Evolutionary conservation across 2,888 invertebrate genomes (phyloP), one percentile per base, ranked within the genome.

Genomic region (Euspilapteryx auroguttella): DNA sequence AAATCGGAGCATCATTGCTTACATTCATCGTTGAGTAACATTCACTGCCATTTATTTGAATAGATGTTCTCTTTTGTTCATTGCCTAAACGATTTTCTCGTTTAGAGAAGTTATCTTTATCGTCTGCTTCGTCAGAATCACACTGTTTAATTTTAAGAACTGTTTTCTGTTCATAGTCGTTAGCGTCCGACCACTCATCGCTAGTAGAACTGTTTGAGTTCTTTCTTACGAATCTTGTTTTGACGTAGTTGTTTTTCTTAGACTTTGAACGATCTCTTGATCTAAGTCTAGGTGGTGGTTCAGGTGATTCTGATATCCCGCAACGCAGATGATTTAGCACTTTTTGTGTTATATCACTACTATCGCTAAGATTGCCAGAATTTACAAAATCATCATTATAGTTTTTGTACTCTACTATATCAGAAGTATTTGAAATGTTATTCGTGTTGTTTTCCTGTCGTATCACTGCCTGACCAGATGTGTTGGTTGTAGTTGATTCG

Each of bases 21-120:
- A 86, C 83, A 51, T 86, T 86, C 58, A 86, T 84, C 11, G 86
- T 86, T 25, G 85, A 86, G 47, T 86, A 89, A 61, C 79, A 89
- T 64, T 82, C 86, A 51, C 81, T 85, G 29, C 81, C 86, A 49
- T 75, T 86, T 46, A 87, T 87, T 75, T 86, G 73, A 42, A 87
- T 87, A 9, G 87, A 87, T 11, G 87, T 85, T 65, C 80, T 80
- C 41, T 79, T 69, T 8, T 68, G 59, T 35, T 76, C 75, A 34
- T 55, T 61, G 46, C 66, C 66, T 12, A 44, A 39, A 22, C 49
- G 45, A 29, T 55, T 51, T 33, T 49, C 39, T n/a, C 45, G 34
- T 14, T 49, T 42, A 41, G 42, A 45, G 32, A 37, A 37, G 31
- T 37, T 36, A 41, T 52, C 57, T 15, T 41, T 33, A 28, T 64